phyloP scores from a whole-genome alignment of 2,113 vertebrate genomes.

The Tenebrosternarchus preto region DNA sequence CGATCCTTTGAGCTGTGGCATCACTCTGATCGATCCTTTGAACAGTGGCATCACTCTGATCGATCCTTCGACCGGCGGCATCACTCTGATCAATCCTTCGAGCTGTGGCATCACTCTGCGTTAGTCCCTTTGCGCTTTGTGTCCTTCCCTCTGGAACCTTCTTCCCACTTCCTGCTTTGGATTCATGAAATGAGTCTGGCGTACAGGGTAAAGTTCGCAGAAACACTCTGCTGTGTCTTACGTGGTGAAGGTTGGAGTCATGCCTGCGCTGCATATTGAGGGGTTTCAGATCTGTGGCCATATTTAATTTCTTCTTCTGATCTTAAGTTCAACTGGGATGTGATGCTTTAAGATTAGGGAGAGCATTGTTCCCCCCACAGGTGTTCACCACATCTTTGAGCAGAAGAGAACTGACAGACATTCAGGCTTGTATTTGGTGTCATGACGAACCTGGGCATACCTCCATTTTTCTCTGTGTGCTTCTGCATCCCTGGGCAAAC shows the following conservation, averaged over 20 bases:
- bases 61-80: too few relatives aligned
- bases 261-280: neutral
- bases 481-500: too few relatives aligned
- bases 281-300: neutral
- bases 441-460: too few relatives aligned
- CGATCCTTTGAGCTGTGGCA: conserved; percentile 56
- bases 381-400: conserved; percentile 20
- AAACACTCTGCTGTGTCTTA: conserved; percentile 9
- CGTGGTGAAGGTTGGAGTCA: neutral
- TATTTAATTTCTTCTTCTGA: neutral
- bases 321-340: conserved; percentile 3
- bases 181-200: conserved; percentile 10
- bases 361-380: conserved; percentile 9
- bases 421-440: conserved; percentile 4
- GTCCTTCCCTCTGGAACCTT: conserved; percentile 34
- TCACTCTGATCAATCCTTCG: conserved; percentile 65
- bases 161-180: conserved; percentile 26
- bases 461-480: too few relatives aligned
- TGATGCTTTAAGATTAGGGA: conserved; percentile 26
- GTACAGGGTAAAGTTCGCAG: conserved; percentile 6
- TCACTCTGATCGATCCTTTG: too few relatives aligned
- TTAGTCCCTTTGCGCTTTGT: conserved; percentile 43
- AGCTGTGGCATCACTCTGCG: conserved; percentile 53
- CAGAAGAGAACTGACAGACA: conserved; percentile 33
- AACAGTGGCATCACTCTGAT: too few relatives aligned